Evolutionary conservation across 53 echinoderm and acorn worm species (phyloP).

Genomic region (Crossaster papposus): DNA sequence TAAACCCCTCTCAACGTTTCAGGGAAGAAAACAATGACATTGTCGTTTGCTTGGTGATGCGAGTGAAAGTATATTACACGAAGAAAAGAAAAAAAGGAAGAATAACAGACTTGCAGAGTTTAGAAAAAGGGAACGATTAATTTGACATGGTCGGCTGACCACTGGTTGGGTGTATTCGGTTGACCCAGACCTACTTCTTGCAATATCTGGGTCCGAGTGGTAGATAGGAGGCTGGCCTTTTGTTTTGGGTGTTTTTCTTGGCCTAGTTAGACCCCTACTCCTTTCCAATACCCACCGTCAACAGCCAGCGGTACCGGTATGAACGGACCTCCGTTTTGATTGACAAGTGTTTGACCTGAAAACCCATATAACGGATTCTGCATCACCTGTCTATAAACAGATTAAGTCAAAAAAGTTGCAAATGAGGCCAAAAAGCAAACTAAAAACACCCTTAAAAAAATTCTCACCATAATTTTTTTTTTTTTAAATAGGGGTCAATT

Average conservation of each 20-base stretch:
- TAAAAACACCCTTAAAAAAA: background rate
- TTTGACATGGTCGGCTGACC: conserved; percentile 2
- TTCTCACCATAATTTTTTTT: too few relatives aligned
- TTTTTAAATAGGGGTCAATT: conserved; percentile 21
- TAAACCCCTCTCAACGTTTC: conserved; percentile 12
- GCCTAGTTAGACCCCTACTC: background rate
- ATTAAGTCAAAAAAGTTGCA: conserved; percentile 49
- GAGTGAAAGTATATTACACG: background rate
- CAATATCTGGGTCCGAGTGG: background rate
- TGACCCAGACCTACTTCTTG: conserved; percentile 39
- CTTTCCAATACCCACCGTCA: background rate
- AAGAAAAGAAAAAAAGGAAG: too few relatives aligned
- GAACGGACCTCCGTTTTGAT: background rate
- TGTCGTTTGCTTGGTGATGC: background rate
- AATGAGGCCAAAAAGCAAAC: conserved; percentile 45
- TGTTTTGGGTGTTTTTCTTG: conserved; percentile 2
- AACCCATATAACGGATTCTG: conserved; percentile 27
- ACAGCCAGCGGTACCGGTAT: background rate
- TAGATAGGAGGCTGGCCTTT: conserved; percentile 9
- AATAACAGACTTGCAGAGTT: background rate
- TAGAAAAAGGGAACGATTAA: conserved; percentile 27
- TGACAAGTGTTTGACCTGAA: conserved; percentile 38
- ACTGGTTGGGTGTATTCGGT: background rate
- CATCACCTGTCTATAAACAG: conserved; percentile 4
- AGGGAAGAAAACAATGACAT: conserved; percentile 4